Base-by-base conservation (phyloP, 1,140 invertebrate species). In the Muscidifurax raptorellus region DNA sequence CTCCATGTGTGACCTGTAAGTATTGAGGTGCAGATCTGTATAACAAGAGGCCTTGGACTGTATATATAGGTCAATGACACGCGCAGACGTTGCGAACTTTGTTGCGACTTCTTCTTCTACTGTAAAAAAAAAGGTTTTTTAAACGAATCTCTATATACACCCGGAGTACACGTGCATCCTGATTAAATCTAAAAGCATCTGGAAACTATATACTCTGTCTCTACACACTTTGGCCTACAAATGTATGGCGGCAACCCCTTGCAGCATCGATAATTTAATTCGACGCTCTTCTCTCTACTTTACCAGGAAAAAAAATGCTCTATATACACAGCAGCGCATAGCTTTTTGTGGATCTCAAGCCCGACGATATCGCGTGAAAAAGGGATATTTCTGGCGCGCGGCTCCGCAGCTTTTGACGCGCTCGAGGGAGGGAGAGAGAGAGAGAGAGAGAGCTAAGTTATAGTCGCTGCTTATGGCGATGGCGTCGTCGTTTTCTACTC, bases 271-370 rank as follows among this genome's bases (percentile, higher is more conserved):
- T 59, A 59, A 59, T 59, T 59, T 59, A 59, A 59, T 59, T 59
- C 52, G 18, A 1, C 52, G 52, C 52, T 15, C 44, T 47, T 59
- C 52, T 18, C 52, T 40, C 22, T 59, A 59, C 52, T 59, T 52
- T 52, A 22, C 18, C 52, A 4, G 18, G 18, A 59, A 59, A 59
- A 52, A 59, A 59, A 59, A 59, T 59, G n/a, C 18, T 59, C 22
- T 12, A 12, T 47, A 59, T 18, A 59, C 6, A 2, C 52, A 0
- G 40, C 44, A 1, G 67, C 6, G 25, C 13, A 64, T 4, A 25
- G 28, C 72, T 74, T 74, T 74, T 74, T 36, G 15, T 40, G 72
- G 72, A 74, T 74, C 72, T 32, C 2, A 74, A 74, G 72, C 32
- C 10, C 32, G 28, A 69, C n/a, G 25, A 30, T 28, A 30, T 28